Conservation (phyloP, 1,140 invertebrate species). For the Drosophila seguyi region DNA sequence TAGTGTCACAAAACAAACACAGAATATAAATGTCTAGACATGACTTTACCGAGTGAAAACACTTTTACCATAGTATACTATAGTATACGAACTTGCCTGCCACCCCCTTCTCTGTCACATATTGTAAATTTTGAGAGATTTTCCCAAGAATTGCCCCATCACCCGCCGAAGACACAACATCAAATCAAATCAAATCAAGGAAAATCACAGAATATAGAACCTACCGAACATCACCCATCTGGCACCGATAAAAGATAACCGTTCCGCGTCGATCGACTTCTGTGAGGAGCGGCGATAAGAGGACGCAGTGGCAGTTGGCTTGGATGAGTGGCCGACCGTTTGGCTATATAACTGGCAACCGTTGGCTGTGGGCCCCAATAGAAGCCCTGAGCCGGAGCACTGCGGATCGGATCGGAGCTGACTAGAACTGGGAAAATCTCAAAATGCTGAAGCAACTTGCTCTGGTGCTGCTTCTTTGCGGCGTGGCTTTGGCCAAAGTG, state of each 20-base stretch:
- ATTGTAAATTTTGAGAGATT: slow-evolving; percentile 70
- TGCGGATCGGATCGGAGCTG: slow-evolving; percentile 50
- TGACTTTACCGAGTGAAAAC: background rate
- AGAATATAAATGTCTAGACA: background rate
- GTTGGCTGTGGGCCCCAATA: slow-evolving; percentile 43
- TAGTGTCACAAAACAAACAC: too few species aligned
- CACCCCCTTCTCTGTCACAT: slow-evolving; percentile 37
- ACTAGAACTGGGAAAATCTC: slow-evolving; percentile 3
- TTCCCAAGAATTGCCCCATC: slow-evolving; percentile 42
- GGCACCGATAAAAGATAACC: slow-evolving; percentile 21
- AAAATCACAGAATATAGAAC: slow-evolving; percentile 11
- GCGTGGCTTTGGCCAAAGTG: slow-evolving; percentile 41
- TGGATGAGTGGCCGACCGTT: slow-evolving; percentile 36
- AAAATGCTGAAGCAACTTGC: slow-evolving; percentile 56
- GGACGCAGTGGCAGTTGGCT: background rate
- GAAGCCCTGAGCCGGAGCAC: slow-evolving; percentile 44
- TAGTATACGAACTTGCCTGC: slow-evolving; percentile 4
- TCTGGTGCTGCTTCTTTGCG: slow-evolving; percentile 63
- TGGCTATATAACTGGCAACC: slow-evolving; percentile 47
- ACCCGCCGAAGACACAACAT: slow-evolving; percentile 34
- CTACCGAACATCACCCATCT: slow-evolving; percentile 2
- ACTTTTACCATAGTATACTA: slow-evolving; percentile 14
- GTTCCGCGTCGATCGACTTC: slow-evolving; percentile 17
- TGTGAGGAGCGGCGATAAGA: slow-evolving; percentile 15
- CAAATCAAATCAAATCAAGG: slow-evolving; percentile 31